These are phyloP conservation scores for Gryllus bimaculatus DNA, from an alignment of 1,140 invertebrate species.

Conservation along the genomic window DNA sequence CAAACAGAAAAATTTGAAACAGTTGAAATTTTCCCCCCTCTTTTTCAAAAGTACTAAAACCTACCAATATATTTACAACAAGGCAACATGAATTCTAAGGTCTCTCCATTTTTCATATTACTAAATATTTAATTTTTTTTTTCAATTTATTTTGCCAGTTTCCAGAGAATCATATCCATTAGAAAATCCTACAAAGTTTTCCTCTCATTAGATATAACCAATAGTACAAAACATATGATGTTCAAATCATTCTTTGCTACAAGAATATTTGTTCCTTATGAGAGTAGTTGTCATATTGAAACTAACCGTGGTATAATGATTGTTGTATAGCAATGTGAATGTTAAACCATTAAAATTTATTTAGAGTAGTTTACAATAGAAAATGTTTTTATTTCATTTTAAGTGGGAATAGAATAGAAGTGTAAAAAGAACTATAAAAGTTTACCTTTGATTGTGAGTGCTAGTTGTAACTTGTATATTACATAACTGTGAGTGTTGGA, in stretches of 20 bases:
- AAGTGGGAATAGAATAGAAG: background rate
- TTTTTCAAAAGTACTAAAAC: no score
- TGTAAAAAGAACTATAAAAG: background rate
- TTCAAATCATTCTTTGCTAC: background rate
- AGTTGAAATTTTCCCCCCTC: no score
- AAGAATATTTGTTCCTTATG: background rate
- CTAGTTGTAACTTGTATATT: background rate
- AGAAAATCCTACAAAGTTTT: no score
- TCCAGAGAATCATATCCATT: no score
- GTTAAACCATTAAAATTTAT: background rate
- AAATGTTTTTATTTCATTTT: background rate
- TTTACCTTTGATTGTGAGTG: conserved; percentile 1
- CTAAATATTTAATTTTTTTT: no score
- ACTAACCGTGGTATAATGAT: background rate
- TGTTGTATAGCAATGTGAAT: background rate
- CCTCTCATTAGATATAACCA: no score
- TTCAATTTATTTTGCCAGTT: no score
- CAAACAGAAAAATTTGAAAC: no score
- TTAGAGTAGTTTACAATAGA: background rate
- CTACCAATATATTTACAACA: no score
- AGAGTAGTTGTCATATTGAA: background rate
- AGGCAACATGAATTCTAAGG: no score
- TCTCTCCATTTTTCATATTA: no score
- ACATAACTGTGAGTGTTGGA: background rate
- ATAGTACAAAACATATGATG: no score